Evolutionary conservation across 2,888 invertebrate genomes (phyloP), one percentile per base, ranked within the genome.

Genomic region (Ochropleura plecta): DNA sequence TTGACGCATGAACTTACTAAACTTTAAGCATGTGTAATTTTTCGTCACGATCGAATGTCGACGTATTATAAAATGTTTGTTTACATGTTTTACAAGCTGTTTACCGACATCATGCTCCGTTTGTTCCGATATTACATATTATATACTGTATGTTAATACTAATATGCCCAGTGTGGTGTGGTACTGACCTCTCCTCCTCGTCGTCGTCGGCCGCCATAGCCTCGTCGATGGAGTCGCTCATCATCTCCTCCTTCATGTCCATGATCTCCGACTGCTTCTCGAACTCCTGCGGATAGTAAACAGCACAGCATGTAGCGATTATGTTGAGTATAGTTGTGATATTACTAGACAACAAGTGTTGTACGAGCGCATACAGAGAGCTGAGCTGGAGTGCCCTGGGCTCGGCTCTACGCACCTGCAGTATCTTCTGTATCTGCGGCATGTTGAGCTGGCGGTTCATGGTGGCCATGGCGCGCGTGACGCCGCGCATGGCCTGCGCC

Each of bases 161-260:
- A n/a, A n/a, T n/a, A n/a, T 46, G 48, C 48, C 48, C 49, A 49
- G 5, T n/a, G 10, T 14, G 30, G 16, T 7, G 53, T 5, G 10
- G 12, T 20, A 66, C 70, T 59, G 16, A 86, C 98, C 98, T 99
- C 96, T 99, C 99, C 92, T 99, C 99, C 93, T 99, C 99, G 92
- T 99, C 99, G 64, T 98, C 99, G 92, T 99, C 99, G 84, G 98
- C 99, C 89, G 99, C 99, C 98, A 99, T 99, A 0, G 99, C 99
- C 96, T 99, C 99, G 94, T 99, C 99, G 91, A 99, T 99, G 67
- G 99, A 99, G 95, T 99, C 99, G 93, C 99, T 99, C 98, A 99
- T 99, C 97, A 99, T 99, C 96, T 99, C 99, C 94, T 99, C 99
- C 93, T 99, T 99, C 99, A 99, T 99, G 93, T 99, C 99, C 99